Base-by-base conservation (phyloP, 2,113 vertebrate genomes). In the Ptychochromis oligacanthus region DNA sequence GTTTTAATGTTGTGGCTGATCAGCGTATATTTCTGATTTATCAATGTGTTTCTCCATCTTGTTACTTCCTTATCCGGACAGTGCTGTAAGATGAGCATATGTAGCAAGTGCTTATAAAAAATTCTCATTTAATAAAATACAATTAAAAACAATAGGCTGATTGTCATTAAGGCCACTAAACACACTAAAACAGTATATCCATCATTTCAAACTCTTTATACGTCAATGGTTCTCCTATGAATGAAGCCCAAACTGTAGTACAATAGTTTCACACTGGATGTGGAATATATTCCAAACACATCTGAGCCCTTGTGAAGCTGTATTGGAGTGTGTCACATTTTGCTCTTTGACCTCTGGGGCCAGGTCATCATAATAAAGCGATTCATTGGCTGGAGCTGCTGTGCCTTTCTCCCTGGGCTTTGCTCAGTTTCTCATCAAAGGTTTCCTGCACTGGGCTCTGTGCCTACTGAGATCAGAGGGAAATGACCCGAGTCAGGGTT, bases 281-380 rank as follows among this genome's bases (percentile, higher is more conserved):
- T 38, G 10, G 54, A 76, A 76, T 26, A 26, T 43, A 38, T 72
- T 72, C 75, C 55, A 12, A 77, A 59, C 24, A 43, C 38, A 31
- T 46, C 56, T 46, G 40, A 77, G 75, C 56, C 40, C 40, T 31
- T 77, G 40, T 26, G 57, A 76, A 77, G 54, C 72, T 31, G 78
- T 65, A 74, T 80, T 28, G 81, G 79, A 91, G 87, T 80, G 88
- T 90, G 90, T 91, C 82, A 76, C 55, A 46, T 55, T 81, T 70
- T 93, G 87, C 86, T 72, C 92, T 93, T 78, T 95, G 91, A 92
- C 93, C 92, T 85, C 24, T 75, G 55, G 60, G 85, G 81, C 72
- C 88, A 87, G 92, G 93, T 94, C 94, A 92, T 93, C 92, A 93
- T 92, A 95, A 94, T 94, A 90, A 89, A 92, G 77, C 43, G 6